Evolutionary conservation across 2,888 invertebrate species (phyloP).

Genomic region (Athalia rosae): DNA sequence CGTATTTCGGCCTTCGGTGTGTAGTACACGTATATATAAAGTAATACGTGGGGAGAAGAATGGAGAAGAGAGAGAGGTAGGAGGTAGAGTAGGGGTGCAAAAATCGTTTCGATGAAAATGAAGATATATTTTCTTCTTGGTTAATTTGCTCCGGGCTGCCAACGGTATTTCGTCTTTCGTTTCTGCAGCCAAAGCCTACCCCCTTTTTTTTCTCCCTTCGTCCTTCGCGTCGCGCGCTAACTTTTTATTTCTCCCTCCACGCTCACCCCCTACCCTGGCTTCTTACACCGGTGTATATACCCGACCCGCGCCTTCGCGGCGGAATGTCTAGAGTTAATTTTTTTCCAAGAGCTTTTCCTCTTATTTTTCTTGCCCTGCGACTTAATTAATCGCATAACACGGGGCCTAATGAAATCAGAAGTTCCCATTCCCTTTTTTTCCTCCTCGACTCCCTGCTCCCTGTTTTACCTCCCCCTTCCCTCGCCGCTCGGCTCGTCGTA

Average conservation of each 20-base stretch:
- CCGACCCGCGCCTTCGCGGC: background rate
- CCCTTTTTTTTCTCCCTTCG: background rate
- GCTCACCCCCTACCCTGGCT: constrained; percentile 2
- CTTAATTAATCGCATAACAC: constrained; percentile 74
- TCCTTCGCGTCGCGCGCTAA: constrained; percentile 6
- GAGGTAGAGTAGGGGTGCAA: background rate
- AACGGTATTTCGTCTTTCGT: constrained; percentile 36
- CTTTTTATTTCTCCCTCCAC: constrained; percentile 42
- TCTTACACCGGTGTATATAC: too few species aligned
- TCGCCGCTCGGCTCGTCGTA: constrained; percentile 55
- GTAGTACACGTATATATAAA: background rate
- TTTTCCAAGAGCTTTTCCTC: constrained; percentile 55
- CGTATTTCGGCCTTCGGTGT: constrained; percentile 3
- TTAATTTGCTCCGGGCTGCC: constrained; percentile 41
- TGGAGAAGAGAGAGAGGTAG: background rate
- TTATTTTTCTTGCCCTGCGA: constrained; percentile 71
- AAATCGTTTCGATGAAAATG: constrained; percentile 43
- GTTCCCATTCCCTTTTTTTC: constrained; percentile 55
- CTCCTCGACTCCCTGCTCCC: constrained; percentile 53
- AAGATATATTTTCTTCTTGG: constrained; percentile 42
- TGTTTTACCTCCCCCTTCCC: constrained; percentile 47
- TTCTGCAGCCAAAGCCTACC: background rate
- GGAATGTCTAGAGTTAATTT: constrained; percentile 45
- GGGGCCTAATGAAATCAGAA: constrained; percentile 73
- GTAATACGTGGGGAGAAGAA: background rate